Base-by-base conservation (phyloP, 64 coral and sea anemone species). In the Pocillopora verrucosa region DNA sequence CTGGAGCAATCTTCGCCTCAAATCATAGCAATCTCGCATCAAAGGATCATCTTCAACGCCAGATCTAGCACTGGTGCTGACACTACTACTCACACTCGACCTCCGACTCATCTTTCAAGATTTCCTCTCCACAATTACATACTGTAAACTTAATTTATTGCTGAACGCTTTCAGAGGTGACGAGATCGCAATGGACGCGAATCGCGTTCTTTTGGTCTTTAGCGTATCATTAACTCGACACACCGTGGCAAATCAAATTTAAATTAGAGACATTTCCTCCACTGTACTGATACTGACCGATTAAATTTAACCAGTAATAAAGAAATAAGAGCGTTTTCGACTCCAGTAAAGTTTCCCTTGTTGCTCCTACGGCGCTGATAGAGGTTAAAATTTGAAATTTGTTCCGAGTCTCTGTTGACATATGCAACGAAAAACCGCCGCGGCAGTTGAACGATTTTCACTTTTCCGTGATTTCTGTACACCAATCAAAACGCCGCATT, bases 11-110 rank as follows among this genome's bases (percentile, higher is more conserved):
- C 96, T 92, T 92, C 96, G 88, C 63, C 96, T 65, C 36, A 98
- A 79, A 88, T 98, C 96, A 61, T 95, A 98, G 63, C 96, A 98
- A 75, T 98, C 96, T 41, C 87, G 90, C 96, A 98, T 98, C 9
- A 98, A 91, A 25, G 96, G 96, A 59, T 98, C 96, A 79, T 98
- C 96, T 83, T 94, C 96, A 13, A 92, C 82, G 11, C 87, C 93
- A 36, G 93, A 94, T 88, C 90, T 98, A 61, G 60, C 78, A 37
- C 93, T 95, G 24, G 96, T 95, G 36, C 72, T 94, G 13, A 92
- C 82, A 86, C 93, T 98, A 45, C 95, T 97, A 68, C 88, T 97
- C 35, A 87, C 77, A 94, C 96, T 98, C n/a, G 96, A 98, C 82
- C 93, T 98, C 65, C 96, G 90, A 92, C 96, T 98, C 96, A 98